Conservation (phyloP, 2,113 vertebrate species). For the Suricata suricatta region DNA sequence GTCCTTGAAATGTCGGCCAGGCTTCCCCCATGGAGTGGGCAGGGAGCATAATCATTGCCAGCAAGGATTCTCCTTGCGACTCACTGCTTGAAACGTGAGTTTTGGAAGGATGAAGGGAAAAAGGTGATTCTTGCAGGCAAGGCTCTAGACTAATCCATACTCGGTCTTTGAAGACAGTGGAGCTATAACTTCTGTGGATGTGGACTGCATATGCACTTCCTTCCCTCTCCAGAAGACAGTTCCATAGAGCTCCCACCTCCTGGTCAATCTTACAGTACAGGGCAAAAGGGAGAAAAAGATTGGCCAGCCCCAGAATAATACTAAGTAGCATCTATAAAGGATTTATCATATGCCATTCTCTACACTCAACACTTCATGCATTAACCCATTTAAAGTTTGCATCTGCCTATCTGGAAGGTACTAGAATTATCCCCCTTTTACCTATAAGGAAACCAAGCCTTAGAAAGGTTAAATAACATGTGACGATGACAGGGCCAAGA, state of each 20-base stretch:
- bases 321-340: neutral
- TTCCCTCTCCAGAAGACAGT: neutral
- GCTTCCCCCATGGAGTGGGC: neutral
- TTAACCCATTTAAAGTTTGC: neutral
- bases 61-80: neutral
- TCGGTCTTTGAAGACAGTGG: neutral
- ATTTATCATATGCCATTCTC: neutral
- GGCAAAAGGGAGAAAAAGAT: neutral
- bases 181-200: neutral
- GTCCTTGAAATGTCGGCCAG: neutral
- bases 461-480: neutral
- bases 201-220: neutral
- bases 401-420: neutral
- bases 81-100: neutral
- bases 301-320: neutral
- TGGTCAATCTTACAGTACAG: conserved; percentile 15
- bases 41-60: neutral
- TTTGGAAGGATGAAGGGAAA: neutral
- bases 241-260: neutral
- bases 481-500: neutral
- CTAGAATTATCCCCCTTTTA: neutral
- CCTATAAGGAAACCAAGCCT: neutral
- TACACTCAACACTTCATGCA: neutral
- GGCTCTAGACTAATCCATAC: neutral
- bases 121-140: neutral